Percentiles rank a stretch among this genome's conserved stretches.
Evolutionary conservation across 2,888 invertebrate genomes (phyloP).

Genomic region (Tholera decimalis): DNA sequence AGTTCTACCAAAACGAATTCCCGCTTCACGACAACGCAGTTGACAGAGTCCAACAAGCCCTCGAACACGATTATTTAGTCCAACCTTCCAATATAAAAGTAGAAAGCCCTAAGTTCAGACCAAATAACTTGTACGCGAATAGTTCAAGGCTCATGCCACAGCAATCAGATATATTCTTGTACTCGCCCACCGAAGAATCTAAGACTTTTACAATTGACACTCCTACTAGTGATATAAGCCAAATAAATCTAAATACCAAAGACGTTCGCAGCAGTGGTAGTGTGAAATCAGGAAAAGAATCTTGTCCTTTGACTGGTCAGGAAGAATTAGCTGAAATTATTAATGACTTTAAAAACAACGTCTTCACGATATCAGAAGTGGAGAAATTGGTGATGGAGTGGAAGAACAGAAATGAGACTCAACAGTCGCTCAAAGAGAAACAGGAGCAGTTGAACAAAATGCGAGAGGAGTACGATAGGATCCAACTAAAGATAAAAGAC

Average conservation of each 20-base stretch:
- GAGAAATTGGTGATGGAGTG: slow-evolving; percentile 96
- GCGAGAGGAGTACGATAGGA: slow-evolving; percentile 95
- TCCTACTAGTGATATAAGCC: slow-evolving; percentile 89
- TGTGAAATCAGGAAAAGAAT: slow-evolving; percentile 85
- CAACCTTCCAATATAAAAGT: slow-evolving; percentile 93
- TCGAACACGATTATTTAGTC: slow-evolving; percentile 91
- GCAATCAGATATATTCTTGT: slow-evolving; percentile 85
- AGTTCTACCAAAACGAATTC: slow-evolving; percentile 89
- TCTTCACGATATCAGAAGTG: slow-evolving; percentile 96
- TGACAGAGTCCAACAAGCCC: slow-evolving; percentile 87
- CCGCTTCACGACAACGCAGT: slow-evolving; percentile 78
- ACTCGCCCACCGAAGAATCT: slow-evolving; percentile 89
- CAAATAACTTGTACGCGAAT: slow-evolving; percentile 87
- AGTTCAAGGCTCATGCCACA: slow-evolving; percentile 86
- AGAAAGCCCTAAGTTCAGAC: slow-evolving; percentile 87
- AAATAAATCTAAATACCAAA: slow-evolving; percentile 87
- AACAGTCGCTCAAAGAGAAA: slow-evolving; percentile 96
- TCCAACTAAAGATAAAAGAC: slow-evolving; percentile 95
- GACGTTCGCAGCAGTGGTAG: slow-evolving; percentile 84
- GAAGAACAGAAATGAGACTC: slow-evolving; percentile 96
- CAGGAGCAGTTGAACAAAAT: slow-evolving; percentile 95
- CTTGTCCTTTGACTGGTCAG: slow-evolving; percentile 90
- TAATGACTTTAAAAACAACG: slow-evolving; percentile 97
- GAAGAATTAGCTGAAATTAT: slow-evolving; percentile 97
- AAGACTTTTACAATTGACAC: slow-evolving; percentile 88